Percentiles rank a stretch among this genome's conserved stretches.
Evolutionary conservation across 2,797 vertebrate species (phyloP).

Genomic region (Graptemys geographica): DNA sequence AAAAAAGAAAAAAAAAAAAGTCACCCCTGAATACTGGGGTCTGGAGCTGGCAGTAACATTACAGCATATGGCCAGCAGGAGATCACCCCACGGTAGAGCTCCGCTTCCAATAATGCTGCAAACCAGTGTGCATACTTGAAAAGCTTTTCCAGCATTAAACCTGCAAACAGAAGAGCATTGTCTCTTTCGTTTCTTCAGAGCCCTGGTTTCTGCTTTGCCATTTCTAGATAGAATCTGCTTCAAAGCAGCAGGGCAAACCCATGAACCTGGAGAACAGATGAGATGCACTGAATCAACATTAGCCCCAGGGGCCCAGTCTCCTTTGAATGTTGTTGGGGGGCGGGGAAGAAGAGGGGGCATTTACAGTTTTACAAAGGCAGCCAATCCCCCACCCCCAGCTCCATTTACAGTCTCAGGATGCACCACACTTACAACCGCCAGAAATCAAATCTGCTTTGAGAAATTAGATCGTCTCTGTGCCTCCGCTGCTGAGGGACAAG

Average conservation of each 20-base stretch:
- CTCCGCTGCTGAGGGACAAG: conserved; percentile 38
- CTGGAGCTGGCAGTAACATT: accelerated
- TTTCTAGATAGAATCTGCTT: conserved; percentile 32
- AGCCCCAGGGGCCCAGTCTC: background rate
- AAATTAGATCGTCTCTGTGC: background rate
- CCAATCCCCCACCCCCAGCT: background rate
- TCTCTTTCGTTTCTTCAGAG: conserved; percentile 1
- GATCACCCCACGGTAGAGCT: background rate
- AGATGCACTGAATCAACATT: background rate
- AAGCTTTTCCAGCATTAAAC: conserved; percentile 43
- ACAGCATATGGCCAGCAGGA: background rate
- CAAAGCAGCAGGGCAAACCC: conserved; percentile 30
- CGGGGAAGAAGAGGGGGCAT: background rate
- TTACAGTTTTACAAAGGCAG: background rate
- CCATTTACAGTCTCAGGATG: background rate
- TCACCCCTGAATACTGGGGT: background rate
- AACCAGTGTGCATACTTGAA: background rate
- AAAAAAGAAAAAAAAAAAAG: background rate
- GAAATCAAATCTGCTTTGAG: background rate
- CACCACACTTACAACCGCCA: background rate
- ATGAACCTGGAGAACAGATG: background rate
- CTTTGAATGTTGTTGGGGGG: background rate
- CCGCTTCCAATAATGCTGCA: conserved; percentile 16
- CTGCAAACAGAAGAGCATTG: conserved; percentile 21
- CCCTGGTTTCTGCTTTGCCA: background rate